Conservation (phyloP, 2,797 vertebrate species). For the Manis pentadactyla region DNA sequence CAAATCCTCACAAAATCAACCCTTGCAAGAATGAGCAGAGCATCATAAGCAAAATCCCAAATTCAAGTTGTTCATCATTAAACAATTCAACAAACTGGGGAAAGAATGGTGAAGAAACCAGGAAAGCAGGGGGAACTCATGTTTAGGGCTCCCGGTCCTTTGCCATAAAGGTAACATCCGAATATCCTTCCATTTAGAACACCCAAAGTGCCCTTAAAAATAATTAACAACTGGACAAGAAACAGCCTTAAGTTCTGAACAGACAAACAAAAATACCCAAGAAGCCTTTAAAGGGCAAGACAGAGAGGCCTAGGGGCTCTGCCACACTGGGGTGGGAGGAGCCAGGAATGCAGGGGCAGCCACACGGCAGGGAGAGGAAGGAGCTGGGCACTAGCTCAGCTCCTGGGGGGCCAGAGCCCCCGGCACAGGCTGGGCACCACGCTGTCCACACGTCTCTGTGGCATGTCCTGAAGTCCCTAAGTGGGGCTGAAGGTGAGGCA, state of each 20-base stretch:
- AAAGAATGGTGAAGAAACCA: not conserved
- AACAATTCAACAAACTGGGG: not conserved
- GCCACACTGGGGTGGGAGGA: not conserved
- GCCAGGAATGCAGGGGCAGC: not conserved
- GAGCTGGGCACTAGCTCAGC: too few species aligned
- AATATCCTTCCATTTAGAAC: not conserved
- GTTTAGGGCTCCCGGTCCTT: not conserved
- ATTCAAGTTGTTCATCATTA: not conserved
- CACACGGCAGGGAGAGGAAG: too few species aligned
- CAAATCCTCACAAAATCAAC: not conserved
- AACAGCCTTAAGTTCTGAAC: not conserved
- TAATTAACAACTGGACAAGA: not conserved
- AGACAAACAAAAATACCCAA: not conserved
- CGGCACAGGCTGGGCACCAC: not conserved
- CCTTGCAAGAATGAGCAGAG: not conserved
- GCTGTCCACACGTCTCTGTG: too few species aligned
- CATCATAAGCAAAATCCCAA: not conserved
- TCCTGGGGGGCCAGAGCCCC: not conserved
- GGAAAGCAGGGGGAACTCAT: not conserved
- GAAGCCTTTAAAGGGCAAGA: not conserved
- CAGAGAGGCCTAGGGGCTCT: not conserved
- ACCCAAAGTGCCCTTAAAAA: not conserved
- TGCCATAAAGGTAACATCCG: not conserved
- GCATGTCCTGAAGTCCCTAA: fast-evolving
- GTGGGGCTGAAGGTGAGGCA: not conserved